Evolutionary conservation across 2,888 invertebrate species (phyloP), one percentile per base, ranked within the genome.

Genomic region (Ctena decussata): DNA sequence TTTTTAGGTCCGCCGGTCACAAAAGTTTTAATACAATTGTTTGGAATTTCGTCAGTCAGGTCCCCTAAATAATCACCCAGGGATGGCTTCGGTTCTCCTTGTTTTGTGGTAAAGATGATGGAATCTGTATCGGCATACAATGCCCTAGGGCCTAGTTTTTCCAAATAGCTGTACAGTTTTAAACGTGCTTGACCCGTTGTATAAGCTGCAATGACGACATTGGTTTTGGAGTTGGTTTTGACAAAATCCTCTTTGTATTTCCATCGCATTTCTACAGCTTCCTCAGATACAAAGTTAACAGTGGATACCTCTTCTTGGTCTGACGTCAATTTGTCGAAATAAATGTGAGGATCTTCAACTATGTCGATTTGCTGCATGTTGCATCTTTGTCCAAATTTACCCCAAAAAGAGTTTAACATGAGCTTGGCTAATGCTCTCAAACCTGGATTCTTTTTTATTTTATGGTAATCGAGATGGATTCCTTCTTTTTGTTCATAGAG

Each of bases 21-120:
- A 87, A 95, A 95, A 80, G 77, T 37, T 30, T 53, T 53, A 5
- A 89, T 85, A 32, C 69, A 46, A 41, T 85, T 85, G 11, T 65
- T 75, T 90, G 41, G 44, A 0, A 95, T 73, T 82, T 95, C 95
- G 83, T 95, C 92, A 0, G 94, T 95, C 85, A 96, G 84, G 70
- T 96, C 94, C 0, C 94, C 94, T 21, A 95, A 75, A 80, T 87
- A 93, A 77, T 92, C 90, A 30, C 94, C 95, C 0, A 91, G 82
- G 11, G 90, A 83, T 12, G 93, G 93, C 30, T 82, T 75, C 83
- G 80, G 77, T 27, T 84, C 77, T 18, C 69, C 71, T 27, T 18
- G 72, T 30, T 70, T 69, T 30, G 81, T 27, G 6, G 69, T 81
- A 49, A 85, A 86, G 24, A 86, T 57, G 1, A 86, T 39, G 2